Base-by-base conservation (phyloP, 2,113 vertebrate genomes). In the Macquaria australasica region DNA sequence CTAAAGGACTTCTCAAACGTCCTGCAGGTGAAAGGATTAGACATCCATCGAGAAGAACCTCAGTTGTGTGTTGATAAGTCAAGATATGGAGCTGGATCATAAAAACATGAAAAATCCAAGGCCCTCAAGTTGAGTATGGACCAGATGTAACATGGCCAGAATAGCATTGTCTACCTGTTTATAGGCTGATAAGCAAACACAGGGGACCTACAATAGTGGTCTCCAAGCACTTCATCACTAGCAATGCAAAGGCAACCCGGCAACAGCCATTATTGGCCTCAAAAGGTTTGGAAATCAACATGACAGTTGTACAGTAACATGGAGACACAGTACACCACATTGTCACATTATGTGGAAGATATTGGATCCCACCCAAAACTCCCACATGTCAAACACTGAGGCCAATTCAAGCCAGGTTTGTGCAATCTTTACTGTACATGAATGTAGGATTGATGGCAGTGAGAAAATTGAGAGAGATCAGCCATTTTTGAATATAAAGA, bases 181-280 rank as follows among this genome's bases (percentile, higher is more conserved):
- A 48, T 69, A 69, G 53, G 39, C 56, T 51, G 41, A 72, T 69
- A 63, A 41, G 68, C 45, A 51, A 80, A 63, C 58, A 11, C 78
- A 28, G 23, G 56, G 45, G 23, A 51, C 31, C 21, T 10, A 25
- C 53, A 39, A 15, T 3, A 5, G 28, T 51, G 23, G 20, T 39
- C 64, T 48, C n/a, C 0, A 0, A 48, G 66, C 53, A 60, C 55
- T 60, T 12, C 9, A 37, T 70, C 43, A 37, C 43, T 14, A n/a
- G 55, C 0, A 21, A 79, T 70, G 66, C 66, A 77, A 58, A 68
- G 67, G 21, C 62, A 43, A 56, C 62, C 7, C 1, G 21, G n/a
- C 48, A 67, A 67, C 39, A 16, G 51, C 56, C 39, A 34, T 68
- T 45, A 34, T 45, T 45, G 39, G 39, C 25, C 76, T 45, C 64